Evolutionary conservation across 2,113 vertebrate species (phyloP).

Genomic region (Phodopus roborovskii): DNA sequence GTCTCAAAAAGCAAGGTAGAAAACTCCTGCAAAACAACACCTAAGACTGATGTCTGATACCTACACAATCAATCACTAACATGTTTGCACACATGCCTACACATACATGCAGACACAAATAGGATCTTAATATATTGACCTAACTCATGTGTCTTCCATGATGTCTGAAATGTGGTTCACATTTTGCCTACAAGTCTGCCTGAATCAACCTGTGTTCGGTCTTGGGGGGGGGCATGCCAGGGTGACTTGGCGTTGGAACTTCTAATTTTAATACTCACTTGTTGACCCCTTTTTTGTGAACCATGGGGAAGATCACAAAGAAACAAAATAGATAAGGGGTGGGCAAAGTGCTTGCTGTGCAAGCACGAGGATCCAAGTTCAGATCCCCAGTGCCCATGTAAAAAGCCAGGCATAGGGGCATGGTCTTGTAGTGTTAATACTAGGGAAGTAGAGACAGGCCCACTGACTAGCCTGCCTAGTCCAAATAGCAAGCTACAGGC

Average conservation of each 20-base stretch:
- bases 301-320: not conserved
- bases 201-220: not conserved
- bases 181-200: not conserved
- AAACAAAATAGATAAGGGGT: not conserved
- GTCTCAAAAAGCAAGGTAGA: not conserved
- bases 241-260: not conserved
- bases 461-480: not conserved
- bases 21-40: not conserved
- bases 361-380: not conserved
- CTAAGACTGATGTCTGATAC: not conserved
- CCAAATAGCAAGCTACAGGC: not conserved
- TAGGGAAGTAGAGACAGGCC: not conserved
- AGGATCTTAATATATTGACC: not conserved
- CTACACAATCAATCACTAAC: not conserved
- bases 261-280: not conserved
- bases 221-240: not conserved
- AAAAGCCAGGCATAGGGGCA: not conserved
- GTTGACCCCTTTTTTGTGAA: not conserved
- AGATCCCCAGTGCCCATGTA: no score
- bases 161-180: constrained; percentile 31
- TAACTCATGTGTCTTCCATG: not conserved
- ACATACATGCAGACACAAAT: not conserved
- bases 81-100: not conserved
- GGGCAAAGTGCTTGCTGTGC: no score
- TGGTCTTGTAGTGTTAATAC: not conserved